These are phyloP conservation scores for Cyclophora punctaria DNA, from an alignment of 2,888 invertebrate species.

Conservation along the genomic window DNA sequence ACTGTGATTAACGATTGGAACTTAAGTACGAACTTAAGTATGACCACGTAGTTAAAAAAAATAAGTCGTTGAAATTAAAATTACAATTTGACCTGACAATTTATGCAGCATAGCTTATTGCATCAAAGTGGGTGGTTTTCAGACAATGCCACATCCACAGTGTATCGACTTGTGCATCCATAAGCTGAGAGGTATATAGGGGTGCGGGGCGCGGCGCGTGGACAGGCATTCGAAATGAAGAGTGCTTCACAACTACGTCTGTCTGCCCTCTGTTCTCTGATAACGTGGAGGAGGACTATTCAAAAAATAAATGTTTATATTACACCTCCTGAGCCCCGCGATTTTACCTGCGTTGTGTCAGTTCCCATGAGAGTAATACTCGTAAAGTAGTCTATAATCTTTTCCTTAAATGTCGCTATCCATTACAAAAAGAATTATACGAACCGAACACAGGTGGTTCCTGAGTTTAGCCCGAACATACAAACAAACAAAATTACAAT, in stretches of 20 bases:
- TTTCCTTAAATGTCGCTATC: too few relatives aligned
- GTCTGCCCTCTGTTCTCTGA: constrained; percentile 46
- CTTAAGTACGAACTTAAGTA: too few relatives aligned
- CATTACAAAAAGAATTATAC: too few relatives aligned
- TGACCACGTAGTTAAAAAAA: not conserved
- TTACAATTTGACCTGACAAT: not conserved
- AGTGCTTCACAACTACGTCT: constrained; percentile 63
- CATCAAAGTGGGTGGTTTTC: too few relatives aligned
- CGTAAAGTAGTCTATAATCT: too few relatives aligned
- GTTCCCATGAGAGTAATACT: too few relatives aligned
- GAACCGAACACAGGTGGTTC: too few relatives aligned
- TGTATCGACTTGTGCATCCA: constrained; percentile 6
- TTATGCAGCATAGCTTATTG: not conserved
- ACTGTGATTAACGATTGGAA: too few relatives aligned
- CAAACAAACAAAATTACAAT: too few relatives aligned
- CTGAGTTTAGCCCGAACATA: too few relatives aligned
- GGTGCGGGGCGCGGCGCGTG: constrained; percentile 51
- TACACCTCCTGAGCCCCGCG: too few relatives aligned
- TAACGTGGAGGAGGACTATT: constrained; percentile 33
- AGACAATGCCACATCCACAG: constrained; percentile 16
- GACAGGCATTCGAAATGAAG: constrained; percentile 75
- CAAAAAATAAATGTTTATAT: not conserved
- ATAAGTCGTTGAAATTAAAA: not conserved
- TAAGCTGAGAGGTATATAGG: constrained; percentile 38
- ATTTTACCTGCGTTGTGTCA: too few relatives aligned